Base-by-base conservation (phyloP, 2,888 invertebrate species). In the Calephelis perditalis region DNA sequence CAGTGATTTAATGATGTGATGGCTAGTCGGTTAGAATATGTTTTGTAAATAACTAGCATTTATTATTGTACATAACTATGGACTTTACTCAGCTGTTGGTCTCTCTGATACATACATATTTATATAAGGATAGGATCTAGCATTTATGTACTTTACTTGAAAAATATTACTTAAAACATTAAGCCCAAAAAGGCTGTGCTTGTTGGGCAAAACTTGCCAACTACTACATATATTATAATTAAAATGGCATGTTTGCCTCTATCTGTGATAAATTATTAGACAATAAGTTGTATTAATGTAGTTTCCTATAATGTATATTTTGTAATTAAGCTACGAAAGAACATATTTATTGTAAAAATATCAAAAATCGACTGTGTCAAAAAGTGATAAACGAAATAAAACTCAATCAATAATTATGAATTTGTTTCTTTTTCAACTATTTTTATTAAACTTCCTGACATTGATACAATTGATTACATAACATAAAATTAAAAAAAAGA, bases 301-400 rank as follows among this genome's bases (percentile, higher is more conserved):
- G 74, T 73, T 73, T 77, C 74, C 74, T 75, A 77, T 76, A 74
- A 74, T 84, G 83, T 84, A 85, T 78, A 84, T 84, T 40, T 79
- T 85, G 80, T 84, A 84, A 78, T 73, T 75, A 82, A 85, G 81
- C 78, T 78, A 79, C 77, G 70, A 73, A 66, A 71, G 71, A 74
- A 77, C 77, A 83, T 89, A 90, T 90, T 90, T 90, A 90, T 90
- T 89, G 85, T 86, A 86, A 79, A 84, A 80, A 79, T 77, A 55
- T 75, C 73, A 73, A 83, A 80, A 86, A 77, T 78, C 71, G 76
- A 80, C 82, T 77, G 78, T 79, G 79, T 81, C 84, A 78, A 81
- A 80, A 86, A 81, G 82, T 81, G 83, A 83, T 84, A 86, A 79
- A 84, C 73, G 82, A 79, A 84, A 87, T 82, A 80, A 84, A 79